Conservation (phyloP, 2,113 vertebrate species). For the Mola mola region DNA sequence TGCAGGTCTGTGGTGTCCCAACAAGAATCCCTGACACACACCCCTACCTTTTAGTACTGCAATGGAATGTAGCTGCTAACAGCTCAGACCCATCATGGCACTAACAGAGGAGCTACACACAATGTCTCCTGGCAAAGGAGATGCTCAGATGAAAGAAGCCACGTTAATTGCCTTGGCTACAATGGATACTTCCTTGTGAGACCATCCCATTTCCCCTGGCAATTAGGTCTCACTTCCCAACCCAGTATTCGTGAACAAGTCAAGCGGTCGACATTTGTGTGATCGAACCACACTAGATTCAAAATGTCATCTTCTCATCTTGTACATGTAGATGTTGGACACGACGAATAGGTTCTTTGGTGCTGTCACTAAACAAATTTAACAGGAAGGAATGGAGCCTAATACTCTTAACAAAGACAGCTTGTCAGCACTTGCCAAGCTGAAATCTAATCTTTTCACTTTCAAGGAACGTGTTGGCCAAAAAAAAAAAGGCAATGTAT, state of each 20-base stretch:
- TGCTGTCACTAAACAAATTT: neutral
- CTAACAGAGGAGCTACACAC: conserved; percentile 50
- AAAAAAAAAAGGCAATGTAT: neutral
- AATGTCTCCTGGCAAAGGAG: conserved; percentile 68
- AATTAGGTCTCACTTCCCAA: conserved; percentile 67
- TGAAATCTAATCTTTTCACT: neutral
- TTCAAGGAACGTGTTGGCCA: neutral
- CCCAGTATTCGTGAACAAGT: conserved; percentile 44
- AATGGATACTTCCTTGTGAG: conserved; percentile 66
- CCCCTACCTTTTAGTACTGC: conserved; percentile 34
- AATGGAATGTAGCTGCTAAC: conserved; percentile 47
- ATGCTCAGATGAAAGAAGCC: conserved; percentile 60
- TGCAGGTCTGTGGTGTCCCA: conserved; percentile 31
- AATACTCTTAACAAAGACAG: neutral
- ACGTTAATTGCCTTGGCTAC: conserved; percentile 70
- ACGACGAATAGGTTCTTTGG: conserved; percentile 4
- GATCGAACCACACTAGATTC: conserved; percentile 22
- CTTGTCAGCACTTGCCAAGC: neutral
- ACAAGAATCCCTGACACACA: conserved; percentile 40
- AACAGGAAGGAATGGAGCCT: neutral
- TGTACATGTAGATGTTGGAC: neutral
- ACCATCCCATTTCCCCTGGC: conserved; percentile 65
- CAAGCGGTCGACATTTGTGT: conserved; percentile 18
- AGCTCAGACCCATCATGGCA: conserved; percentile 36
- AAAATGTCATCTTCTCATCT: conserved; percentile 23